Evolutionary conservation across 1,140 invertebrate genomes (phyloP).

Genomic region (Aphaenogaster ashmeadi): DNA sequence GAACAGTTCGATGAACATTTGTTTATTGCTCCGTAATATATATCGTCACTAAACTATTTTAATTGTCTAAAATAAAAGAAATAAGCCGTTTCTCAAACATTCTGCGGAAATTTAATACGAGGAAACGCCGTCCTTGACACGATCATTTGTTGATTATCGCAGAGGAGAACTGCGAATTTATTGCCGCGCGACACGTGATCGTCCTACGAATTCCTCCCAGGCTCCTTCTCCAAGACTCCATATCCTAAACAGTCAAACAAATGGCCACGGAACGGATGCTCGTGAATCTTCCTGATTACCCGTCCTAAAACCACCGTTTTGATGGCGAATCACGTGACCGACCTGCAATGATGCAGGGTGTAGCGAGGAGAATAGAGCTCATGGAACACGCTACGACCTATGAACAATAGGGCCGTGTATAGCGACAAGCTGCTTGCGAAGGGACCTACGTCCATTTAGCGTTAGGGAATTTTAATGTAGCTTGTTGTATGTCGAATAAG

Average conservation of each 20-base stretch:
- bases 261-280: slow-evolving; percentile 54
- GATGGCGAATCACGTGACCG: slow-evolving; percentile 44
- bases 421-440: slow-evolving; percentile 6
- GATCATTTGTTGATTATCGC: slow-evolving; percentile 45
- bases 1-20: background rate
- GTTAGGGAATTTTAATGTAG: slow-evolving; percentile 62
- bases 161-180: slow-evolving; percentile 50
- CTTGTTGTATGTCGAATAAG: slow-evolving; percentile 31
- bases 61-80: background rate
- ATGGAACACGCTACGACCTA: slow-evolving; percentile 10
- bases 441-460: slow-evolving; percentile 53
- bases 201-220: slow-evolving; percentile 9
- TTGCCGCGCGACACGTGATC: slow-evolving; percentile 45
- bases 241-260: slow-evolving; percentile 59
- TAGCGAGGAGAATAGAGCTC: slow-evolving; percentile 42
- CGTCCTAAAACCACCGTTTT: slow-evolving; percentile 48
- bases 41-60: background rate
- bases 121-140: slow-evolving; percentile 8
- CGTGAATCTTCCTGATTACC: slow-evolving; percentile 73
- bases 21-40: slow-evolving; percentile 2
- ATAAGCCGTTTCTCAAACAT: background rate
- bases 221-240: background rate
- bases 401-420: slow-evolving; percentile 22
- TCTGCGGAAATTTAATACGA: slow-evolving; percentile 14
- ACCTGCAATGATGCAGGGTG: slow-evolving; percentile 22